phyloP scores from a whole-genome alignment of 2,797 vertebrate genomes.

The Gambusia yucatana region DNA sequence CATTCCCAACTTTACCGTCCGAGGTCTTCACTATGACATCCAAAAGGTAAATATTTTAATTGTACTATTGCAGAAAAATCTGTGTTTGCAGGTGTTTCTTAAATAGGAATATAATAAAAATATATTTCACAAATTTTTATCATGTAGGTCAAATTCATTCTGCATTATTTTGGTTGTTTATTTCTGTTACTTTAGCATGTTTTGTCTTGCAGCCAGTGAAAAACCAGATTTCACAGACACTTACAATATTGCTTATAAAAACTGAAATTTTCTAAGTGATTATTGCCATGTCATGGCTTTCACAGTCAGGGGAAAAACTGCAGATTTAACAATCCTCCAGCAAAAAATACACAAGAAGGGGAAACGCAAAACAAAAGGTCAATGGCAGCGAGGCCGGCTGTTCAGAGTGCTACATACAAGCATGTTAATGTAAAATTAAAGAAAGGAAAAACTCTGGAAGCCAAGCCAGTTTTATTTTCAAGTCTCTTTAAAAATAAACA shows the following conservation, averaged over 20 bases:
- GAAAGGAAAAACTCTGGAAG: not conserved
- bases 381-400: not conserved
- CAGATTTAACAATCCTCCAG: not conserved
- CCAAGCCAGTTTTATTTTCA: not conserved
- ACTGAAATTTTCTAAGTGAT: not conserved
- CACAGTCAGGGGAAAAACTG: not conserved
- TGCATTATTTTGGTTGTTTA: not conserved
- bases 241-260: not conserved
- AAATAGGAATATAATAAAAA: not conserved
- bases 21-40: slow-evolving; percentile 90
- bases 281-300: not conserved
- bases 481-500: not conserved
- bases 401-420: not conserved
- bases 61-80: not conserved
- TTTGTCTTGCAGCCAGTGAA: not conserved
- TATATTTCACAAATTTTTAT: not conserved
- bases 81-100: not conserved
- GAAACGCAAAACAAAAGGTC: not conserved
- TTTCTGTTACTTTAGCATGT: not conserved
- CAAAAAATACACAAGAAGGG: not conserved
- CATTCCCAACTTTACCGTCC: slow-evolving; percentile 84
- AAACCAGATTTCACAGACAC: not conserved
- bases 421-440: not conserved
- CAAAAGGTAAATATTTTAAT: slow-evolving; percentile 80
- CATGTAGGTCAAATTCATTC: not conserved